Percentiles rank a stretch among this genome's conserved stretches.
Evolutionary conservation across 2,797 vertebrate species (phyloP).

Genomic region (Percopsis omiscomaycus): DNA sequence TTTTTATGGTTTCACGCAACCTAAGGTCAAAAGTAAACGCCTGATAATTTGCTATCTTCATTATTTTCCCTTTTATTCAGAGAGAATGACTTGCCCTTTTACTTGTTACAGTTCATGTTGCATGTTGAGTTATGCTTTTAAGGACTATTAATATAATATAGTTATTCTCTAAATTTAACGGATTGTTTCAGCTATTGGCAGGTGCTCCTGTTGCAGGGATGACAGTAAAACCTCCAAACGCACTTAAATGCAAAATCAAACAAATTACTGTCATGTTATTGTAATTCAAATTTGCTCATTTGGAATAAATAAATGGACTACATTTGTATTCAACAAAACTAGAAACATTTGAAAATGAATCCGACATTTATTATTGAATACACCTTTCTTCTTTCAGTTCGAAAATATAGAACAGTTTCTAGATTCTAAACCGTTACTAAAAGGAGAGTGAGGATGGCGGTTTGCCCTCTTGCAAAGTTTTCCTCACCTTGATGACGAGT

Average conservation of each 20-base stretch:
- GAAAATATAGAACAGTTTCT: no score
- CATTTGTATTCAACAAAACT: neutral
- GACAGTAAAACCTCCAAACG: neutral
- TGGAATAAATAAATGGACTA: neutral
- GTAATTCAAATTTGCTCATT: neutral
- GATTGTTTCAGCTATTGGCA: no score
- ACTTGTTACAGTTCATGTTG: no score
- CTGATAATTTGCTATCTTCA: no score
- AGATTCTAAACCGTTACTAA: no score
- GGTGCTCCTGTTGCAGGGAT: neutral
- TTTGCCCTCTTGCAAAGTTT: neutral
- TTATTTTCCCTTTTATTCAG: no score
- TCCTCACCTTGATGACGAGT: neutral
- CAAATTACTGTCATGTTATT: neutral
- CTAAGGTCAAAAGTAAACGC: no score
- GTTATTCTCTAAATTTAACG: no score
- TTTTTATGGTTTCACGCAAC: no score
- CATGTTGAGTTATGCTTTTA: conserved; percentile 9
- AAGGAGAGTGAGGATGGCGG: no score
- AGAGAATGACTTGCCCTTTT: neutral
- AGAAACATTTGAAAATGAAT: no score
- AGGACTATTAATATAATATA: neutral
- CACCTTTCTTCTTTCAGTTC: neutral
- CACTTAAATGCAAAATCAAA: neutral
- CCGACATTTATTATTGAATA: neutral